Conservation (phyloP, 2,888 invertebrate species). For the Ernsta delagoae region DNA sequence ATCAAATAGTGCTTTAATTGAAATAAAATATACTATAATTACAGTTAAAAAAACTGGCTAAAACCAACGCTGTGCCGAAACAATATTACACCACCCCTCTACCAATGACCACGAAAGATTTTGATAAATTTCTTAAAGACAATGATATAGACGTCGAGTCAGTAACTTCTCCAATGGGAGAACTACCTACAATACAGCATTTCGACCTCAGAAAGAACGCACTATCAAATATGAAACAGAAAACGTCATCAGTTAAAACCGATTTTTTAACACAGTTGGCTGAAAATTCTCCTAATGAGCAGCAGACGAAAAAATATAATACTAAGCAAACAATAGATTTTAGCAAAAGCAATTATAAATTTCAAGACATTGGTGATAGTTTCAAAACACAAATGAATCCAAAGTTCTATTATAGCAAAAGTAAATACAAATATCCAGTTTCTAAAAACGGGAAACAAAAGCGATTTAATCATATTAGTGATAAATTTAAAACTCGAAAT, state of each 20-base stretch:
- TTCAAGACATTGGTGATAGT: not conserved
- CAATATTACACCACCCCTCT: slow-evolving; percentile 66
- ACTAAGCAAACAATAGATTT: not conserved
- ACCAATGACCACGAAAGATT: slow-evolving; percentile 61
- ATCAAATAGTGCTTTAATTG: too few species aligned
- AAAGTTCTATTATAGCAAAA: slow-evolving; percentile 8
- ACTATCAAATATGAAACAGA: slow-evolving; percentile 9
- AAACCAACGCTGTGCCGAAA: slow-evolving; percentile 52
- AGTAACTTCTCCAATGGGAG: slow-evolving; percentile 52
- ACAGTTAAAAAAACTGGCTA: slow-evolving; percentile 48
- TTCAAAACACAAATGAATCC: not conserved
- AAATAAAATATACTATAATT: too few species aligned
- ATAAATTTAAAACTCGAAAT: not conserved
- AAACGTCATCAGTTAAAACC: not conserved
- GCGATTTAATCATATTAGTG: not conserved
- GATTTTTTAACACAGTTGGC: not conserved
- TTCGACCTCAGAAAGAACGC: slow-evolving; percentile 14
- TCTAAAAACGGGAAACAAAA: slow-evolving; percentile 6
- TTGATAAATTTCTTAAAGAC: slow-evolving; percentile 62
- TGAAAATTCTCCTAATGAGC: not conserved
- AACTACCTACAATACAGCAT: slow-evolving; percentile 32
- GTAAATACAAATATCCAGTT: slow-evolving; percentile 13
- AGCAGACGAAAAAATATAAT: not conserved
- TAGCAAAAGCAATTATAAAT: not conserved
- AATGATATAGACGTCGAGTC: slow-evolving; percentile 59